Evolutionary conservation across 2,797 vertebrate species (phyloP).

Genomic region (Xiphophorus birchmanni): DNA sequence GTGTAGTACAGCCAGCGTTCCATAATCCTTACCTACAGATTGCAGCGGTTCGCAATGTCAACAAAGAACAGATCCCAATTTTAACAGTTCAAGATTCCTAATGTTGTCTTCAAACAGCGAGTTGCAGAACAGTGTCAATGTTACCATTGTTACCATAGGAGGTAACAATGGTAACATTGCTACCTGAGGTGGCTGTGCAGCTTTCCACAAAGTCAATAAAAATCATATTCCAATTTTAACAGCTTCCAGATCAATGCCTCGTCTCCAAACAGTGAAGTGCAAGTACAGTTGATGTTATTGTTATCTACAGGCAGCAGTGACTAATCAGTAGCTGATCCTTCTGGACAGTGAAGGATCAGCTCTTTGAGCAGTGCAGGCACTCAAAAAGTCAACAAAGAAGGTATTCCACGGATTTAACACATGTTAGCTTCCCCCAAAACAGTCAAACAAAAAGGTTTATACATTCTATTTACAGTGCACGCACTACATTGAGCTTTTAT

Average conservation of each 20-base stretch:
- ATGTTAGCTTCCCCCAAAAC: conserved; percentile 29
- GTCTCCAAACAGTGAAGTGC: too few relatives aligned
- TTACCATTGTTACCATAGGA: neutral
- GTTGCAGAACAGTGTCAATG: conserved; percentile 16
- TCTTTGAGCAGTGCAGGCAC: too few relatives aligned
- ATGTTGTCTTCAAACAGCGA: conserved; percentile 6
- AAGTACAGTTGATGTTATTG: conserved; percentile 8
- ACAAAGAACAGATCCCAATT: neutral
- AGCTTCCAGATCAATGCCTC: too few relatives aligned
- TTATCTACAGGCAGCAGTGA: conserved; percentile 28
- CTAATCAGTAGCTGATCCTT: too few relatives aligned
- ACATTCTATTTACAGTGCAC: conserved; percentile 75
- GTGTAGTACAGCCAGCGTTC: neutral
- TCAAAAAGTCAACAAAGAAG: conserved; percentile 23
- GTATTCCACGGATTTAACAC: conserved; percentile 6
- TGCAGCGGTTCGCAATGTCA: too few relatives aligned
- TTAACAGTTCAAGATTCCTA: conserved; percentile 48
- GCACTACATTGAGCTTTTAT: conserved; percentile 73
- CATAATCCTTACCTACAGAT: too few relatives aligned
- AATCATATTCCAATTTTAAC: too few relatives aligned
- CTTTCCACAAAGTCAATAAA: neutral
- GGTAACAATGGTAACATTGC: too few relatives aligned
- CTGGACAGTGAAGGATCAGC: too few relatives aligned
- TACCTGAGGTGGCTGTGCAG: neutral
- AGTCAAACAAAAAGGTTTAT: conserved; percentile 53